Base-by-base conservation (phyloP, 2,888 invertebrate species). In the Lysandra coridon region DNA sequence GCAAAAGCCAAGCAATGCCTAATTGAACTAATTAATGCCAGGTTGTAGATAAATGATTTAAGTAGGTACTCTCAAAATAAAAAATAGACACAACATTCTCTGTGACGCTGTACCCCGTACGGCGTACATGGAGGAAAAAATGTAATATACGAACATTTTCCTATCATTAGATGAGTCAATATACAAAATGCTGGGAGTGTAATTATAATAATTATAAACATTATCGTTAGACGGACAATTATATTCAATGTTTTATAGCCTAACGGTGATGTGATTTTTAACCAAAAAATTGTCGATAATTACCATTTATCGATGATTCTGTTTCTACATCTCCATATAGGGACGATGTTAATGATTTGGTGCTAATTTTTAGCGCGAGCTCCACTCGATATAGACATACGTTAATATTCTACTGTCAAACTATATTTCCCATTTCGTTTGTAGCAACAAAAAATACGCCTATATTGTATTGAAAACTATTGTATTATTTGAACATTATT, bases 201-300 rank as follows among this genome's bases (percentile, higher is more conserved):
- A 37, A 69, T 69, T 69, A 69, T 69, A 69, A 69, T 69, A 69
- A 69, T 69, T 37, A 69, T 69, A 37, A 69, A 69, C 69, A 69
- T 33, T 69, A 69, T 69, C 69, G 69, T 69, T 69, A 69, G 69
- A 69, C 37, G 14, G 17, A 69, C 69, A 69, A 69, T 69, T 37
- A 69, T 69, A 69, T 69, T 37, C 69, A 69, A 69, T 69, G 69
- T 37, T 69, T 69, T 69, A 69, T 69, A 7, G 69, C 69, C 76
- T 76, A 76, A 76, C 76, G 53, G 76, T 76, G 49, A 17, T 57
- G 30, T 53, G 49, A 53, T 53, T 33, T 53, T 76, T 53, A 33
- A 76, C 76, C 76, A 76, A 76, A 76, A 76, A 76, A 53, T 33
- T 69, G 69, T 37, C 69, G 33, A 33, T 69, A 69, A 69, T 37